phyloP scores from a whole-genome alignment of 2,888 invertebrate genomes.

The Caenorhabditis imperialis region DNA sequence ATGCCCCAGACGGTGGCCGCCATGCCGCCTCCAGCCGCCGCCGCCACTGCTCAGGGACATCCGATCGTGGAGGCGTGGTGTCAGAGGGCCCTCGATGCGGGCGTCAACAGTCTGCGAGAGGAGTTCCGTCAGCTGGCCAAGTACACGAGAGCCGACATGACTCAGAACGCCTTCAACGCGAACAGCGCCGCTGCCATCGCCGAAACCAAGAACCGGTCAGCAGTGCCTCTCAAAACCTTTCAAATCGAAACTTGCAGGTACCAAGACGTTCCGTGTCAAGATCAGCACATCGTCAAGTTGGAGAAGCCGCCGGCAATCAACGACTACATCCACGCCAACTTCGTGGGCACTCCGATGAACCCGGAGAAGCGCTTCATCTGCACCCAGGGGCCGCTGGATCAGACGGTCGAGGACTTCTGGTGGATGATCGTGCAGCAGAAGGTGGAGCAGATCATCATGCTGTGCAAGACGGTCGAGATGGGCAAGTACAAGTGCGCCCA shows the following conservation, averaged over 20 bases:
- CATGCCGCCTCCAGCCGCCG: not conserved
- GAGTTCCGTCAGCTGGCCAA: constrained; percentile 65
- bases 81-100: constrained; percentile 59
- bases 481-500: constrained; percentile 84
- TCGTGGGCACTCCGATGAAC: constrained; percentile 57
- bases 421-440: constrained; percentile 53
- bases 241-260: constrained; percentile 35
- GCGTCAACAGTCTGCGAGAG: constrained; percentile 59
- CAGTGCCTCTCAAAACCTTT: not conserved
- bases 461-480: constrained; percentile 66
- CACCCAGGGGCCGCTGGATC: constrained; percentile 60
- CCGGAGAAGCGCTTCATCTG: constrained; percentile 66
- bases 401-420: constrained; percentile 54
- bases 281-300: constrained; percentile 59
- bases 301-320: constrained; percentile 51
- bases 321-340: constrained; percentile 72
- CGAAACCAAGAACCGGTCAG: constrained; percentile 24
- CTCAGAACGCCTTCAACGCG: constrained; percentile 54
- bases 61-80: constrained; percentile 47
- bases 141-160: constrained; percentile 63
- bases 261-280: constrained; percentile 69
- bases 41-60: constrained; percentile 18
- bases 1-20: not conserved
- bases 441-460: constrained; percentile 52
- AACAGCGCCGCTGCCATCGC: constrained; percentile 41